Conservation (phyloP, 2,113 vertebrate genomes). For the Corapipo altera region DNA sequence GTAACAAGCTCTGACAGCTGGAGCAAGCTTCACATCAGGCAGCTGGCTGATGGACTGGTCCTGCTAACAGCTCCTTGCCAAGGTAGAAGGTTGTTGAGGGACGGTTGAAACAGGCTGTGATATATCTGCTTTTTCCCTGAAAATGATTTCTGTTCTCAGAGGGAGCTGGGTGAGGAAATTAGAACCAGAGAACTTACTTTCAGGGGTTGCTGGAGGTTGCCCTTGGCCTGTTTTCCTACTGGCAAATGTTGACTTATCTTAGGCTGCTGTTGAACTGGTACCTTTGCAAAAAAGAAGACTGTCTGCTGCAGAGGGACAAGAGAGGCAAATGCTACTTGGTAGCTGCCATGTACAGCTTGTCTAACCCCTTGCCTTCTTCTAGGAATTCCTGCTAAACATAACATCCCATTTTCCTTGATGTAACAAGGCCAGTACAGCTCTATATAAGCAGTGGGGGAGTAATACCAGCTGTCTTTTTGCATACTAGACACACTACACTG, state of each 20-base stretch:
- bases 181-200: neutral
- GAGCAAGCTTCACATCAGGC: neutral
- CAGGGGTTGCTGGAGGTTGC: neutral
- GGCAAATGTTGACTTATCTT: neutral
- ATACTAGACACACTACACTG: neutral
- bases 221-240: neutral
- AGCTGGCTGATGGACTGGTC: neutral
- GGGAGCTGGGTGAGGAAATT: neutral
- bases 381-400: neutral
- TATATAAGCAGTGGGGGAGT: neutral
- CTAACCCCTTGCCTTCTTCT: neutral
- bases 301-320: neutral
- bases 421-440: neutral
- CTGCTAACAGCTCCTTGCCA: neutral
- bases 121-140: neutral
- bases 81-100: accelerated
- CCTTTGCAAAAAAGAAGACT: neutral
- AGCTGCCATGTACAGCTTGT: neutral
- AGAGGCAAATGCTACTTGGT: neutral
- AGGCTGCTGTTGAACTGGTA: neutral
- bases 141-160: neutral
- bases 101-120: neutral
- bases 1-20: neutral
- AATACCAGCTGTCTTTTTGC: neutral
- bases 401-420: neutral